Base-by-base conservation (phyloP, 2,797 vertebrate species). In the Galaxias olidus region DNA sequence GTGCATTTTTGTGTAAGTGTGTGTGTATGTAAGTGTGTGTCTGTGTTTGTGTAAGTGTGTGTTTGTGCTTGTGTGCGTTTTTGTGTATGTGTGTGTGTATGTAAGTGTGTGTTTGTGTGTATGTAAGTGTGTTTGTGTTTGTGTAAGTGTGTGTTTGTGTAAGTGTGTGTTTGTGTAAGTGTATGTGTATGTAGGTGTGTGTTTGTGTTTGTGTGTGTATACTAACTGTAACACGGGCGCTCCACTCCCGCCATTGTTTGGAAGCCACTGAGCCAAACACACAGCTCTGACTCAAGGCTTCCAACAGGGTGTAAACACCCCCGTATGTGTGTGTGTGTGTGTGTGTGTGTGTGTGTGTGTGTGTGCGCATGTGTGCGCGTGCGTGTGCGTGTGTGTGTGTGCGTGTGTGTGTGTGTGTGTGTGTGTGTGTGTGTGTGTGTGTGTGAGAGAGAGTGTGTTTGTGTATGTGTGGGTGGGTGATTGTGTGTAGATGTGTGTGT, bases 401-500 rank as follows among this genome's bases (percentile, higher is more conserved):
- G 60, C 41, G 46, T 50, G 59, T 48, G 59, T 60, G 45, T 45
- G 43, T 14, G 19, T n/a, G 45, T 40, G 19, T 50, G 46, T 64
- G 49, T 54, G 48, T 42, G 59, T 61, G 59, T 61, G 14, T 59
- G 42, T 59, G 44, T 59, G 43, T 45, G 42, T 44, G 58, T 59
- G 58, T 18, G 45, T 60, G n/a, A n/a, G n/a, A n/a, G n/a, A n/a
- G n/a, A n/a, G n/a, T n/a, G n/a, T n/a, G n/a, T n/a, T n/a, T n/a
- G n/a, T n/a, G n/a, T n/a, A n/a, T n/a, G n/a, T n/a, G n/a, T n/a
- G n/a, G n/a, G n/a, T n/a, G n/a, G n/a, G n/a, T n/a, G n/a, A n/a
- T n/a, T n/a, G n/a, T n/a, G n/a, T n/a, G n/a, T n/a, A n/a, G n/a
- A n/a, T n/a, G n/a, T n/a, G n/a, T n/a, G n/a, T n/a, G n/a, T 13